A percentile compares a stretch with the other conserved stretches of the same genome.
phyloP scores from a whole-genome alignment of 2,888 invertebrate species.

The Adelognathus sp. region DNA sequence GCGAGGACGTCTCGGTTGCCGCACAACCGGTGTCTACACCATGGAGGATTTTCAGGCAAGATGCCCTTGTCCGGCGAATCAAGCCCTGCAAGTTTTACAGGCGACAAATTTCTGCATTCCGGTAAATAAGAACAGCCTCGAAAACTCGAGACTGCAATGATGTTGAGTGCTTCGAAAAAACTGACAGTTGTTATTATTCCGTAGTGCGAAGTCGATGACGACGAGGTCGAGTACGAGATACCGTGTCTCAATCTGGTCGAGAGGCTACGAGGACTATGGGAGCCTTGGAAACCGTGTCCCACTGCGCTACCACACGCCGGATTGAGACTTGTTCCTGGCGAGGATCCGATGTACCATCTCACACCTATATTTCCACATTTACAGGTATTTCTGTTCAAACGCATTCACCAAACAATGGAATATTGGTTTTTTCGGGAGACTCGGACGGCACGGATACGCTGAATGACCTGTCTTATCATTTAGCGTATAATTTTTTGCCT shows the following conservation, averaged over 20 bases:
- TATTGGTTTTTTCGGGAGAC: no score
- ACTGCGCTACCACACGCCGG: constrained; percentile 84
- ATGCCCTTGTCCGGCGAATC: constrained; percentile 87
- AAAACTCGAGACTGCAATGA: no score
- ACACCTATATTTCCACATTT: constrained; percentile 87
- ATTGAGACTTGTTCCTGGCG: constrained; percentile 84
- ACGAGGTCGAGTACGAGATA: constrained; percentile 89
- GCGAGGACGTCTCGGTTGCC: constrained; percentile 79
- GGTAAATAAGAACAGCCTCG: no score
- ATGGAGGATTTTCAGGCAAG: constrained; percentile 88
- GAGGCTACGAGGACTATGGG: constrained; percentile 87
- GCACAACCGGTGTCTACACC: constrained; percentile 87
- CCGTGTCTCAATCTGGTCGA: constrained; percentile 87
- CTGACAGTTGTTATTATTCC: not conserved
- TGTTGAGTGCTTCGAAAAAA: not conserved
- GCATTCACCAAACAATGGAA: no score
- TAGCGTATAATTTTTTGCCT: no score
- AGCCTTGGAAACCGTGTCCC: constrained; percentile 82
- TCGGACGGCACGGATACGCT: no score
- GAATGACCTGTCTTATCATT: no score
- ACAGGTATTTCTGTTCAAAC: constrained; percentile 83
- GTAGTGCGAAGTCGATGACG: constrained; percentile 86
- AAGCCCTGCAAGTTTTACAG: constrained; percentile 87
- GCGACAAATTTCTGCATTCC: constrained; percentile 87
- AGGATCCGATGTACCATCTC: constrained; percentile 84